Evolutionary conservation across 2,888 invertebrate species (phyloP).

Genomic region (Tethea ocularis): DNA sequence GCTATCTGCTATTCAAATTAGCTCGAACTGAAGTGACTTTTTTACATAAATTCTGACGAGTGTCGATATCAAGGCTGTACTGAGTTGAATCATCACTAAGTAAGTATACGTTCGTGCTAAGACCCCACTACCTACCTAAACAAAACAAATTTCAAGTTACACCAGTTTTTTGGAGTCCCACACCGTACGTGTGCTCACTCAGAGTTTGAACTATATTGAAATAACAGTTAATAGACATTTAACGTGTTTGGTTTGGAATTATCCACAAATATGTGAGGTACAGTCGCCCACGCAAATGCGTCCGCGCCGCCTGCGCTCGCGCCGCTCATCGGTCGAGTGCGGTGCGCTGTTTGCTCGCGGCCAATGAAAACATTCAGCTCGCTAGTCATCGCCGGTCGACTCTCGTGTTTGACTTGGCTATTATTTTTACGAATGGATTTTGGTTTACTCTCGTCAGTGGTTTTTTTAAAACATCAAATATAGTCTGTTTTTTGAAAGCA

Average conservation of each 20-base stretch:
- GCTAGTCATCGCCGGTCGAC: background rate
- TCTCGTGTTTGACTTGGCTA: background rate
- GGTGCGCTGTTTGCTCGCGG: background rate
- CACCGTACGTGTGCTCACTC: background rate
- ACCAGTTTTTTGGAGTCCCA: background rate
- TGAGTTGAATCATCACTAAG: too few species aligned
- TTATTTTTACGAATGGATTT: background rate
- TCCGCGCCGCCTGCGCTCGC: background rate
- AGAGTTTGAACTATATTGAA: background rate
- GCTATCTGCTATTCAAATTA: too few species aligned
- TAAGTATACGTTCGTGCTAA: too few species aligned
- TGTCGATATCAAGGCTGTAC: too few species aligned
- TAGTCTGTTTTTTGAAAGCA: too few species aligned
- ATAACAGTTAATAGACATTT: constrained; percentile 28
- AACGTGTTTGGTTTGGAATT: constrained; percentile 32
- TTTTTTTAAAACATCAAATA: background rate
- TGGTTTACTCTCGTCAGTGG: background rate
- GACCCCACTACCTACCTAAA: too few species aligned
- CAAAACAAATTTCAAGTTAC: too few species aligned
- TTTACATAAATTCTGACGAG: too few species aligned
- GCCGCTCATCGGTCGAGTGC: background rate
- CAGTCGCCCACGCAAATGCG: constrained; percentile 30
- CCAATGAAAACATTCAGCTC: background rate
- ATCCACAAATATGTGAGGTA: constrained; percentile 17
- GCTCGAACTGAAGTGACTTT: too few species aligned